Base-by-base conservation (phyloP, 2,113 vertebrate species). In the Psittacus erithacus region DNA sequence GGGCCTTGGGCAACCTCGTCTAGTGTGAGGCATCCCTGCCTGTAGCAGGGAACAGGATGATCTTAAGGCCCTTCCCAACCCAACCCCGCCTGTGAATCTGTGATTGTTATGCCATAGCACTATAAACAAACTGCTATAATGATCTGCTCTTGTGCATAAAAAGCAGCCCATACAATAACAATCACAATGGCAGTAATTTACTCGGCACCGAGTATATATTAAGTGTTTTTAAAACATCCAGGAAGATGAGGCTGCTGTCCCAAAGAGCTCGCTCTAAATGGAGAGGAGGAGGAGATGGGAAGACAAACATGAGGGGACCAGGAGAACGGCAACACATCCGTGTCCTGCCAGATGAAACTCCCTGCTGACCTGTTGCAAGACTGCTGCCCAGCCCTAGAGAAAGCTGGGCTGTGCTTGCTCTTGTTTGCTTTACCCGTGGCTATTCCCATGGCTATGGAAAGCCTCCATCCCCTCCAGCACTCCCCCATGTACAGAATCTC, bases 211-310 rank as follows among this genome's bases (percentile, higher is more conserved):
- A 83, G 68, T 18, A 41, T 1, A 11, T 6, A 57, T 33, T 59
- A 67, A 91, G 71, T 35, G 53, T 57, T 85, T 93, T 39, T 87
- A 77, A 90, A 95, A 80, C 71, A 82, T 33, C 15, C 65, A 59
- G 82, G 70, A 93, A 92, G 75, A 77, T 16, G 43, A 82, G 44
- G 67, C 85, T 85, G 77, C 22, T 76, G 78, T 76, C 78, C 67
- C 47, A 57, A 62, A 84, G 35, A 24, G 19, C 27, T 57, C 16
- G 1, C 24, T 65, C 50, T n/a, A 65, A 71, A 68, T 11, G 16
- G 69, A 76, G 27, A 82, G 13, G 29, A 88, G 17, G 17, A 17
- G 52, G 43, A 82, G 43, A 71, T 19, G 15, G 47, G 44, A 44
- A 93, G 88, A 43, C 50, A 81, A 62, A 62, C 16, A 43, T 0